Evolutionary conservation across 2,888 invertebrate species (phyloP), one percentile per base, ranked within the genome.

Genomic region (Odontomyia ornata): DNA sequence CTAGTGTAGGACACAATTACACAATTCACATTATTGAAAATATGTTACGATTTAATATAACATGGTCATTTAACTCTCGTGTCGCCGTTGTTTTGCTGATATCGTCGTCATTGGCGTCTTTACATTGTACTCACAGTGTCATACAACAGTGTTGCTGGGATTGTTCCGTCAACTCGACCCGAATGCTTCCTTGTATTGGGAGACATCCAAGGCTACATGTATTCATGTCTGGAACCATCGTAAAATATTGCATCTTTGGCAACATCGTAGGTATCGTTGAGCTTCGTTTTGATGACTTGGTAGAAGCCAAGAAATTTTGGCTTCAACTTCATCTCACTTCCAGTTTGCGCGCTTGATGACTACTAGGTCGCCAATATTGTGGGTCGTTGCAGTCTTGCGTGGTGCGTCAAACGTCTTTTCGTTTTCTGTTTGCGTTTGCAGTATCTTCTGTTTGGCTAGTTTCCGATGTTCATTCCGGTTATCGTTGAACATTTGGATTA

Each of bases 341-440:
- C 43, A 64, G 46, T 2, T 27, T 76, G 62, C 15, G 11, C 75
- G 23, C n/a, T 64, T 76, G 7, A 76, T 76, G 1, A 64, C 64
- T 15, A 65, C 65, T 25, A 76, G 9, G 18, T 64, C 75, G 27
- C 46, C 46, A 23, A 76, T 27, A 9, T 76, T 23, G 21, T 76
- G 64, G 7, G 1, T 36, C 15, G 18, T 36, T 27, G 62, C 64
- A 23, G 1, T 2, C 43, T 64, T 62, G 27, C 47, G 21, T 15
- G 28, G 23, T 9, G 3, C 1, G 57, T 76, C 64, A 23, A 25
- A 76, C 15, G 18, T 18, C 23, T 64, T 25, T 21, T 36, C 21
- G 15, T 73, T 60, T 28, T 73, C 60, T 15, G 57, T 25, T 36
- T 36, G 56, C 7, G 15, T 27, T 7, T n/a, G n/a, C n/a, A n/a